Conservation (phyloP, 2,797 vertebrate genomes). For the Crenuchus spilurus region DNA sequence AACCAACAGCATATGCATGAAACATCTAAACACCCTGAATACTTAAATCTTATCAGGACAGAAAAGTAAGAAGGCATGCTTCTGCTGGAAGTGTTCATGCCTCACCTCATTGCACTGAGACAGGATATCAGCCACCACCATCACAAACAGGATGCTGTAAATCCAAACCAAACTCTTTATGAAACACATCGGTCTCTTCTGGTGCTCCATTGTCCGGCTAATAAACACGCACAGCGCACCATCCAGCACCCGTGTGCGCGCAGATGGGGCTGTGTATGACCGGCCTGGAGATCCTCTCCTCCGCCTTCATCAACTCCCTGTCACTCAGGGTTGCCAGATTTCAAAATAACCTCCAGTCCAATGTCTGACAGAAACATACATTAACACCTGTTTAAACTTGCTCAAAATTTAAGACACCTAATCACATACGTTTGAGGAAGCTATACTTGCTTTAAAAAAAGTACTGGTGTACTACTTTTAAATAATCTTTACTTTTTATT, state of each 20-base stretch:
- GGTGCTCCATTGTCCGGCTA: slow-evolving; percentile 23
- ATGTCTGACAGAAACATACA: too few species aligned
- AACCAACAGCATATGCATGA: too few species aligned
- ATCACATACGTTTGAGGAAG: too few species aligned
- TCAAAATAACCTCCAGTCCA: too few species aligned
- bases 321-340: too few species aligned
- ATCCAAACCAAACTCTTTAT: slow-evolving; percentile 29
- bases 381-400: too few species aligned
- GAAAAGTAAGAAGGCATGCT: neutral
- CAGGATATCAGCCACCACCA: slow-evolving; percentile 59
- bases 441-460: too few species aligned
- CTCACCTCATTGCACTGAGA: slow-evolving; percentile 78
- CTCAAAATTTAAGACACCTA: too few species aligned
- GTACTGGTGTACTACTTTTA: too few species aligned
- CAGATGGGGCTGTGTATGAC: slow-evolving; percentile 2
- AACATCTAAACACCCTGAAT: too few species aligned
- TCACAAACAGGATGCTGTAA: slow-evolving; percentile 57
- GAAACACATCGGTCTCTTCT: slow-evolving; percentile 20
- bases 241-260: neutral
- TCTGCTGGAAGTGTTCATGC: slow-evolving; percentile 13
- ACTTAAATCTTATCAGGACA: too few species aligned
- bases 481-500: too few species aligned
- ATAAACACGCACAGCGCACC: slow-evolving; percentile 6
- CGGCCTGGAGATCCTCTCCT: neutral
- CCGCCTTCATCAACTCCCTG: neutral